These are phyloP conservation scores for Clarias platycephalus DNA, from an alignment of 2,797 vertebrate genomes.

Conservation along the genomic window DNA sequence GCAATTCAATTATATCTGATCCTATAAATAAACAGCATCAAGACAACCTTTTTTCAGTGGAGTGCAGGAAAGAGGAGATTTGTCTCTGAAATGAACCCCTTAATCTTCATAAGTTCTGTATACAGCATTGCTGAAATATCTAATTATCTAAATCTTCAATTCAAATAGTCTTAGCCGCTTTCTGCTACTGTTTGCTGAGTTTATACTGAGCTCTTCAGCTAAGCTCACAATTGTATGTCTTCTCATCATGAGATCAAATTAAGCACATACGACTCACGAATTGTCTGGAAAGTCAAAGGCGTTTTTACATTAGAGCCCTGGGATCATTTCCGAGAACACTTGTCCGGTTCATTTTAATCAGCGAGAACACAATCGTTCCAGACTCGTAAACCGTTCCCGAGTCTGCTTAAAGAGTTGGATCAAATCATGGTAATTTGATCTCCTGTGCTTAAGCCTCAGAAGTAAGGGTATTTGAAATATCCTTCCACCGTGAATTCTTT, in stretches of 20 bases:
- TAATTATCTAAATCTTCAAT: not conserved
- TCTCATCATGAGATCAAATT: not conserved
- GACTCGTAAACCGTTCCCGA: no score
- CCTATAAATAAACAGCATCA: not conserved
- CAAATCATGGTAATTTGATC: constrained; percentile 56
- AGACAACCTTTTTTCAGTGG: not conserved
- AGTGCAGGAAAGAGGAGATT: not conserved
- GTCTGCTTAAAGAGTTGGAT: no score
- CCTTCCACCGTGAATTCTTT: constrained; percentile 61
- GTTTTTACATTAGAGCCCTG: no score
- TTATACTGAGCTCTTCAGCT: not conserved
- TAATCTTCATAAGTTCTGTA: not conserved
- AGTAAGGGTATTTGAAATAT: constrained; percentile 53
- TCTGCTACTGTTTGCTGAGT: not conserved
- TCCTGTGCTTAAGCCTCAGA: constrained; percentile 47
- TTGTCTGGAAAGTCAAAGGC: not conserved
- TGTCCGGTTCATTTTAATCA: no score
- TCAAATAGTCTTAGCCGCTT: not conserved
- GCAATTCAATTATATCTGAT: not conserved
- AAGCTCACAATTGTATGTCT: not conserved
- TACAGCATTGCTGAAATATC: constrained; percentile 1
- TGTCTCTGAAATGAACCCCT: not conserved
- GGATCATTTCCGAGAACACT: no score
- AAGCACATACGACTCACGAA: constrained; percentile 6
- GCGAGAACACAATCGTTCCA: no score